Evolutionary conservation across 2,797 vertebrate species (phyloP).

Genomic region (Aselliscus stoliczkanus): DNA sequence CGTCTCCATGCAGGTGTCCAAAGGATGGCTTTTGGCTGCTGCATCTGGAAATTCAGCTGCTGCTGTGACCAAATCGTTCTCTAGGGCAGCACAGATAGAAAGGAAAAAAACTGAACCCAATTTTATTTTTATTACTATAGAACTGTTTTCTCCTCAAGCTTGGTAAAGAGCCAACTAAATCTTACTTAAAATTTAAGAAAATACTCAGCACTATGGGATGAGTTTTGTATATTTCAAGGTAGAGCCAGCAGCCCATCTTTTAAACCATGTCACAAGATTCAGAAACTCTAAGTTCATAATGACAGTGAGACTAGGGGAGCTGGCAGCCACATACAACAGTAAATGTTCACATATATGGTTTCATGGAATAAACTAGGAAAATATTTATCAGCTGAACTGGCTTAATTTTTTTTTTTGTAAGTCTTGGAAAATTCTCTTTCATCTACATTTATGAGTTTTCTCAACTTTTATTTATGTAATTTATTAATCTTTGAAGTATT

Average conservation of each 20-base stretch:
- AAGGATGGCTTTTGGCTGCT: not conserved
- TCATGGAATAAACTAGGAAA: not conserved
- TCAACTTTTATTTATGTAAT: conserved; percentile 15
- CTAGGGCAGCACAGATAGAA: not conserved
- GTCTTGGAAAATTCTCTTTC: conserved; percentile 16
- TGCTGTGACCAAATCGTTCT: not conserved
- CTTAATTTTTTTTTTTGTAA: not conserved
- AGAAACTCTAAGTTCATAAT: not conserved
- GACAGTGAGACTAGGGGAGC: not conserved
- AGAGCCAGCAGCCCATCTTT: not conserved
- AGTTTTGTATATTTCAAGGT: not conserved
- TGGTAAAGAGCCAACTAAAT: not conserved
- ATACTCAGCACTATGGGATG: not conserved
- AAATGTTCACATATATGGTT: not conserved
- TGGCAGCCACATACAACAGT: not conserved
- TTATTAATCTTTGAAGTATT: conserved; percentile 14
- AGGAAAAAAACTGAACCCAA: not conserved
- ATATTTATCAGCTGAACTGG: not conserved
- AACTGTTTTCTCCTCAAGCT: not conserved
- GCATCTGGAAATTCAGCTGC: not conserved
- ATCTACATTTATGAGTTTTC: not conserved
- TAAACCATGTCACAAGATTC: not conserved
- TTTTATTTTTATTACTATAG: conserved; percentile 21
- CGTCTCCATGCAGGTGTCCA: not conserved
- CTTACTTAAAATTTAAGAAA: conserved; percentile 5